phyloP scores from a whole-genome alignment of 2,888 invertebrate genomes.

The Arge pagana region DNA sequence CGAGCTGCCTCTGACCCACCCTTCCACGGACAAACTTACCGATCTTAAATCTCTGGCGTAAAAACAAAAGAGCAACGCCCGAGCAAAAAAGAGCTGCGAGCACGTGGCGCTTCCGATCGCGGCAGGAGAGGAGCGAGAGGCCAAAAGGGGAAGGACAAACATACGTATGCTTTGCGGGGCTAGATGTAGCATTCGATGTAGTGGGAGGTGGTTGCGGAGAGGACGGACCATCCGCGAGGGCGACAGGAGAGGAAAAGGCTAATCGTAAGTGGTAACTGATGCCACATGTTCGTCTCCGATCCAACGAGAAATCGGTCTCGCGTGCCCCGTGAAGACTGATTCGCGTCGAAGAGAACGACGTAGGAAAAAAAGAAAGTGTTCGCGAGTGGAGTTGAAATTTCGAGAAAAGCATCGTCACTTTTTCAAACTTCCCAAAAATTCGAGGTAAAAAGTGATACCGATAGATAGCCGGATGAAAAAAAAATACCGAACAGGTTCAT shows the following conservation, averaged over 20 bases:
- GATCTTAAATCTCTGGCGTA: constrained; percentile 14
- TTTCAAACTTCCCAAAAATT: too few species aligned
- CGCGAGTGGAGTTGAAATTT: too few species aligned
- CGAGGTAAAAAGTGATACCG: too few species aligned
- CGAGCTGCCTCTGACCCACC: neutral
- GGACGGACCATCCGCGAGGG: constrained; percentile 5
- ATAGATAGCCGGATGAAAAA: too few species aligned
- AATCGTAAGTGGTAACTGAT: constrained; percentile 20
- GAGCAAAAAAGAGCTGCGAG: constrained; percentile 11
- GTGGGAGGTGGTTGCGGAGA: too few species aligned
- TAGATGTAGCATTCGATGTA: too few species aligned
- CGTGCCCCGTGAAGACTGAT: constrained; percentile 8
- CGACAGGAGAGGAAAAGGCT: constrained; percentile 11
- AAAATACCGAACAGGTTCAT: too few species aligned
- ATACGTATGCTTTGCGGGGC: neutral
- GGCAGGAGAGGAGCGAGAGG: neutral
- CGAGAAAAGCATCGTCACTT: too few species aligned
- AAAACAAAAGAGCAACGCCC: constrained; percentile 11
- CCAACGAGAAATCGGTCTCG: neutral
- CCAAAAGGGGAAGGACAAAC: neutral
- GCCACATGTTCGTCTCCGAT: constrained; percentile 19
- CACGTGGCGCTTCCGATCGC: constrained; percentile 21
- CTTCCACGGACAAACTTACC: neutral
- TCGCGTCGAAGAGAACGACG: too few species aligned
- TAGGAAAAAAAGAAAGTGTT: too few species aligned